Evolutionary conservation across 2,888 invertebrate species (phyloP), one percentile per base, ranked within the genome.

Genomic region (Ochropleura leucogaster): DNA sequence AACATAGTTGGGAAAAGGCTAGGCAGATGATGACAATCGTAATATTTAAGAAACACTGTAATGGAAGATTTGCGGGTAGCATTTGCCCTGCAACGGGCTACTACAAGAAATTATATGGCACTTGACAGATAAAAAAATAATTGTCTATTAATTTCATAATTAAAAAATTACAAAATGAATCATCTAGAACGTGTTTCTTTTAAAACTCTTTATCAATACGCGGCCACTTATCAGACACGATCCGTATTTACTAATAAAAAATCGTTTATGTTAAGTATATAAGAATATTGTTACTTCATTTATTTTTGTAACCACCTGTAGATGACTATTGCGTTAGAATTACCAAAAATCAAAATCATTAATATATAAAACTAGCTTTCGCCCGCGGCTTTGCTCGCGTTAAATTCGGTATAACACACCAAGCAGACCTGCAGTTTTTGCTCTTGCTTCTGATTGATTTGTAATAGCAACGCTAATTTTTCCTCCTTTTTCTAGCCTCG

Each of bases 201-300:
- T 12, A 0, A 8, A 46, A 16, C 1, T 74, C 6, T 68, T 44
- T 83, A 82, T 82, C 81, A 67, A 18, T 64, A 63, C 1, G 8
- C 2, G 16, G 57, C 8, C 5, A 0, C 49, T 74, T 79, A 82
- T 82, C 82, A 7, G 72, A 64, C 80, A 83, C 69, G 80, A 71
- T 69, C 9, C 53, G 16, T 68, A 71, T 72, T 75, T 71, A 64
- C 47, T 68, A 83, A 51, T 79, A 73, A 68, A 66, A 20, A 66
- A 49, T 16, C 49, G 47, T 42, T 65, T 30, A 9, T 16, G 6
- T 68, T 73, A 65, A 4, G 64, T 70, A 49, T 14, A 46, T 49
- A 57, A 60, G 0, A 62, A n/a, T 40, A 20, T 69, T 44, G 3
- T 74, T 74, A 20, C 73, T 60, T 18, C 6, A 82, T 55, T 16